A percentile compares a stretch with the other conserved stretches of the same genome.
Evolutionary conservation across 2,888 invertebrate species (phyloP).

Genomic region (Metellina segmentata): DNA sequence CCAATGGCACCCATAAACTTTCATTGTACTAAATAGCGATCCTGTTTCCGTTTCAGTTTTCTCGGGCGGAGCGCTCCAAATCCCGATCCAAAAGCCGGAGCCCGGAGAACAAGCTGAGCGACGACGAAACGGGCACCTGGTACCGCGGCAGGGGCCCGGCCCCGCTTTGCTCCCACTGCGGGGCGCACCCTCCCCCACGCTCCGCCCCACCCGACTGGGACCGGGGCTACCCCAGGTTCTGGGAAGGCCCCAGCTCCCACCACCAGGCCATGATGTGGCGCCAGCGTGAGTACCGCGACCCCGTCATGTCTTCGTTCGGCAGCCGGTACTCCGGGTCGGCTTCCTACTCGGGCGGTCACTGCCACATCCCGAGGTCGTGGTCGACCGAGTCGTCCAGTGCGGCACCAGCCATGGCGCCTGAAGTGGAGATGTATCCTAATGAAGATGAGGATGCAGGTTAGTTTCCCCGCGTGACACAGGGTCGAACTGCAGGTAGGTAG

Average conservation of each 20-base stretch:
- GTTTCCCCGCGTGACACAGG: too few relatives aligned
- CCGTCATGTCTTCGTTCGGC: not conserved
- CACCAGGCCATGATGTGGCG: slow-evolving; percentile 51
- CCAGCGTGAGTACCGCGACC: slow-evolving; percentile 41
- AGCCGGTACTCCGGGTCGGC: slow-evolving; percentile 43
- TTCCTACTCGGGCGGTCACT: slow-evolving; percentile 34
- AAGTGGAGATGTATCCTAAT: slow-evolving; percentile 67
- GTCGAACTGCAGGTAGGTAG: too few relatives aligned
- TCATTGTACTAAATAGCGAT: not conserved
- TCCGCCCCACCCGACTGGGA: slow-evolving; percentile 67
- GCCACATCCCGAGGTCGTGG: slow-evolving; percentile 68
- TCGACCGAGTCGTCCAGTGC: slow-evolving; percentile 37
- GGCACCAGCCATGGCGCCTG: slow-evolving; percentile 5
- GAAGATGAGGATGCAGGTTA: slow-evolving; percentile 79
- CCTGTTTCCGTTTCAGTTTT: slow-evolving; percentile 31
- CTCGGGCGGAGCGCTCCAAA: slow-evolving; percentile 45
- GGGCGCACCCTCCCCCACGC: slow-evolving; percentile 59
- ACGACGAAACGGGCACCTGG: slow-evolving; percentile 52
- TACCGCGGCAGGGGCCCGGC: slow-evolving; percentile 11
- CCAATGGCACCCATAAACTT: too few relatives aligned
- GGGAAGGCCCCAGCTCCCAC: slow-evolving; percentile 45
- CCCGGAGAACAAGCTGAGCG: slow-evolving; percentile 69
- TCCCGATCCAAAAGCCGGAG: slow-evolving; percentile 68
- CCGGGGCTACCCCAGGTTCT: slow-evolving; percentile 53
- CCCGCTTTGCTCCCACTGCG: slow-evolving; percentile 77